Evolutionary conservation across 37 sponge, comb jelly and placozoan species (phyloP).

Genomic region (Petrosia ficiformis): DNA sequence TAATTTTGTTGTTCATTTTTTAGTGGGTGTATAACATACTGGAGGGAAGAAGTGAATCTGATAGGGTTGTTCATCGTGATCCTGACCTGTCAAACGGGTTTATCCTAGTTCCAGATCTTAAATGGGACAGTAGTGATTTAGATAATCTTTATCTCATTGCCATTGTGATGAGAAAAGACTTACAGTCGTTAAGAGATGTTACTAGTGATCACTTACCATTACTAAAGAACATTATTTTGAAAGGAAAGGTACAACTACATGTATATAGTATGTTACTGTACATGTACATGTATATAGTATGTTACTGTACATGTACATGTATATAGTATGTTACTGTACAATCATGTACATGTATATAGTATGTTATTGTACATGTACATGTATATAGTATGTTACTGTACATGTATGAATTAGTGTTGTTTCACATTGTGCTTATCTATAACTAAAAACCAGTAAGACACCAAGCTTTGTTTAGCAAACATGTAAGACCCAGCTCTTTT

Average conservation of each 20-base stretch:
- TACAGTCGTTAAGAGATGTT: constrained; percentile 81
- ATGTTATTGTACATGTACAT: too few species aligned
- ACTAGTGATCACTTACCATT: constrained; percentile 66
- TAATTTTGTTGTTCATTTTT: constrained; percentile 2
- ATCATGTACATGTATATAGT: too few species aligned
- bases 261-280: too few species aligned
- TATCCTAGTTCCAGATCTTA: constrained; percentile 88
- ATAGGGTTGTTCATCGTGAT: constrained; percentile 78
- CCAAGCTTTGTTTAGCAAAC: too few species aligned
- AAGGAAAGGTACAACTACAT: constrained; percentile 72
- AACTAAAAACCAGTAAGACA: too few species aligned
- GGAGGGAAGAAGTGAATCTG: constrained; percentile 76
- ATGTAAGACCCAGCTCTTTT: too few species aligned
- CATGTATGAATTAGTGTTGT: too few species aligned
- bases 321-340: too few species aligned
- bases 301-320: too few species aligned
- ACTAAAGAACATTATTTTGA: constrained; percentile 59
- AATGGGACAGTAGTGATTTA: constrained; percentile 81
- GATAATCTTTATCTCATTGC: constrained; percentile 84
- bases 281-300: too few species aligned
- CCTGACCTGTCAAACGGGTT: constrained; percentile 78
- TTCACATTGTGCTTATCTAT: too few species aligned
- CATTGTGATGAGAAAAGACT: constrained; percentile 50
- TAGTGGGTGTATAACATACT: constrained; percentile 98
- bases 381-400: too few species aligned